A percentile compares a stretch with the other conserved stretches of the same genome.
Conservation (phyloP, 2,888 invertebrate species). For the Dysmachus trigonus region DNA sequence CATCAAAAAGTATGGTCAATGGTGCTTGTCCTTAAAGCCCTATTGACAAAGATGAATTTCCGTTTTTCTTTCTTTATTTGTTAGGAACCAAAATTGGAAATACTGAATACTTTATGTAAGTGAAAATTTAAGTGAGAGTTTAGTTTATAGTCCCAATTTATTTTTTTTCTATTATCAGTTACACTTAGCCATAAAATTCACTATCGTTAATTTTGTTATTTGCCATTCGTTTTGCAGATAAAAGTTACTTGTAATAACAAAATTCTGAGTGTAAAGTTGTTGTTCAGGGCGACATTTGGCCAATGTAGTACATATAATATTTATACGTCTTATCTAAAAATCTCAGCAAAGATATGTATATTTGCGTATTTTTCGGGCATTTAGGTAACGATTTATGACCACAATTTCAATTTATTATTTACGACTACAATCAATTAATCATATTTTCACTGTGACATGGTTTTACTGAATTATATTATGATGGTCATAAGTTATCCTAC, state of each 20-base stretch:
- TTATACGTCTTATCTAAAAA: neutral
- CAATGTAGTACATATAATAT: neutral
- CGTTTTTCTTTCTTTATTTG: no score
- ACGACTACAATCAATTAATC: neutral
- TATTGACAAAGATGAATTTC: no score
- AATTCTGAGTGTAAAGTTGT: neutral
- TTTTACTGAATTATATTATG: neutral
- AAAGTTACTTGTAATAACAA: neutral
- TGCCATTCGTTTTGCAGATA: no score
- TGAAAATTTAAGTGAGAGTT: no score
- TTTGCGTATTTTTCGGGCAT: no score
- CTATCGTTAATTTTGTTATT: neutral
- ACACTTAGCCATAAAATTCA: neutral
- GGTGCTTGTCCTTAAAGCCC: no score
- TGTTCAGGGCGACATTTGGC: neutral
- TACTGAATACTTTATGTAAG: no score
- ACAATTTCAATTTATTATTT: neutral
- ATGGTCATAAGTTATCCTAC: neutral
- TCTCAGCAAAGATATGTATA: neutral
- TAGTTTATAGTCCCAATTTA: no score
- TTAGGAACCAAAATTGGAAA: no score
- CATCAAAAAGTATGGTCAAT: no score
- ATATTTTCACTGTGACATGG: neutral
- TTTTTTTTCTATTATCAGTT: neutral
- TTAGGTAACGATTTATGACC: neutral